Evolutionary conservation across 1,140 invertebrate genomes (phyloP), one percentile per base, ranked within the genome.

Genomic region (Physella acuta): DNA sequence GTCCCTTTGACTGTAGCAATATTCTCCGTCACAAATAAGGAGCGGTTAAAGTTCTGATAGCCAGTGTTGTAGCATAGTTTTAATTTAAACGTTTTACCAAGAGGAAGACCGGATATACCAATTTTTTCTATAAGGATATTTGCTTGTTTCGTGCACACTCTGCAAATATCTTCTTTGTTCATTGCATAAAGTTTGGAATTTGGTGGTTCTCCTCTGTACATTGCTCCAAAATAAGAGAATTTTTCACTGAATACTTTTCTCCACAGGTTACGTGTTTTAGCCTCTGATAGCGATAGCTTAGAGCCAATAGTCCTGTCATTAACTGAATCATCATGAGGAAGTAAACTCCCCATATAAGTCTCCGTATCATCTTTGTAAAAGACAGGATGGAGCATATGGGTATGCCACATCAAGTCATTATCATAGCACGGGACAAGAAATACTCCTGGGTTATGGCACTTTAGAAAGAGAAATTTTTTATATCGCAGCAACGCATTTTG

Each of bases 391-490:
- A 87, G 73, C 72, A 87, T 85, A 76, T 87, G 86, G 20, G 84
- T 80, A 71, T 87, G 86, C 86, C 86, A 87, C 31, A 87, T 79
- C 17, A 87, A 66, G 72, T 87, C 85, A 72, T 84, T 86, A 70
- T 87, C 86, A 66, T 87, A 87, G 74, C 87, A 87, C 0, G 87
- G 86, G 1, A 86, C 86, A 20, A 88, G 74, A 71, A 87, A 87
- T 31, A 78, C 73, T 30, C 83, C 82, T 11, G 79, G 72, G 70
- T 86, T 81, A 5, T 77, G 73, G 60, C 78, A 75, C 75, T 86
- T 87, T 26, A 88, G 70, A 65, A 79, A 79, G 3, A 87, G 68
- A 73, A 86, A 88, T 71, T 86, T 86, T 63, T 85, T 80, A 74
- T 88, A 87, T 11, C 86, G 78, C n/a, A 79, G 68, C 24, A 86